Percentiles rank a stretch among this genome's conserved stretches.
Evolutionary conservation across 1,140 invertebrate species (phyloP).

Genomic region (Drosophila virilis): DNA sequence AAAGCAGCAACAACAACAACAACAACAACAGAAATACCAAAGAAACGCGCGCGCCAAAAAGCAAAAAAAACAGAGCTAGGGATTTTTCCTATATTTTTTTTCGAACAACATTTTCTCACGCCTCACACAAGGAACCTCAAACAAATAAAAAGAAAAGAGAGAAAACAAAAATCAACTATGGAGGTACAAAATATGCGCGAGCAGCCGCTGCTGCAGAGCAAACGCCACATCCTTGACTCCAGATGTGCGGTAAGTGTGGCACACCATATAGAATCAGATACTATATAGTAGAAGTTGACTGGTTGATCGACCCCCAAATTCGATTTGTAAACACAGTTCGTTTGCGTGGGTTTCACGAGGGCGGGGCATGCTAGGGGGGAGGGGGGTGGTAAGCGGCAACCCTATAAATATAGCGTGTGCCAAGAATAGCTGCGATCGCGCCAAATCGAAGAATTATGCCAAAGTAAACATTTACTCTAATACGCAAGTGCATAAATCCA

Average conservation of each 20-base stretch:
- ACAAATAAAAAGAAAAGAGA: constrained; percentile 13
- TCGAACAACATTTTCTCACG: constrained; percentile 50
- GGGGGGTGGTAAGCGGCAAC: not conserved
- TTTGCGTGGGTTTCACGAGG: constrained; percentile 31
- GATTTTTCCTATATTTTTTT: constrained; percentile 54
- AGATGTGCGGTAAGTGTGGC: constrained; percentile 78
- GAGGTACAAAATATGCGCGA: constrained; percentile 73
- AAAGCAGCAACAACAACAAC: constrained; percentile 25
- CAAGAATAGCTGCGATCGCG: constrained; percentile 57
- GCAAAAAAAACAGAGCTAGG: constrained; percentile 49
- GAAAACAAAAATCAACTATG: constrained; percentile 58
- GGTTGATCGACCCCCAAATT: constrained; percentile 28
- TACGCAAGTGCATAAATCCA: constrained; percentile 8
- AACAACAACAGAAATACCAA: constrained; percentile 27
- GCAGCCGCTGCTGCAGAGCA: constrained; percentile 58
- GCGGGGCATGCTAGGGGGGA: constrained; percentile 3
- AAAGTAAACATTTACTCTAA: constrained; percentile 46
- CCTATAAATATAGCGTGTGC: constrained; percentile 56
- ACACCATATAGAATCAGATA: not conserved
- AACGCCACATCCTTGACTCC: constrained; percentile 64
- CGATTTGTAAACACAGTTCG: constrained; percentile 16
- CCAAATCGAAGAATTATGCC: constrained; percentile 24
- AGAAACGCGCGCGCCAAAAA: constrained; percentile 61
- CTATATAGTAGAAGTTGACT: not conserved
- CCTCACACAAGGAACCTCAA: not conserved